Base-by-base conservation (phyloP, 2,113 vertebrate species). In the Urocynchramus pylzowi region DNA sequence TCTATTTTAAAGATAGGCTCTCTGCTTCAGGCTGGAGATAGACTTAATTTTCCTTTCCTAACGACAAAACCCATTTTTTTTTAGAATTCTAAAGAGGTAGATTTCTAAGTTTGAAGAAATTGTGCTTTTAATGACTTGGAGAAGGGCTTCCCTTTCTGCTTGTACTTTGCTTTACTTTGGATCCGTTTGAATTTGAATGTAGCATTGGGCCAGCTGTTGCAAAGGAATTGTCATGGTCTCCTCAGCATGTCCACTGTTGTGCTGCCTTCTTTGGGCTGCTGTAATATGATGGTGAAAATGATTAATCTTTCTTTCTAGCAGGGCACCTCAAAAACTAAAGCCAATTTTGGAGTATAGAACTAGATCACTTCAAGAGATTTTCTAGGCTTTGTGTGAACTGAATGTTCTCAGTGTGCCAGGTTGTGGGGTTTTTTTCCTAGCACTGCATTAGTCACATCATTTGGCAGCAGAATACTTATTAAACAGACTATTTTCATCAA, bases 401-500 rank as follows among this genome's bases (percentile, higher is more conserved):
- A 89, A 53, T 68, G 52, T 69, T 76, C 47, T 82, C 22, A 15
- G 14, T 49, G 30, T 92, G 76, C n/a, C 44, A 64, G 54, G 63
- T 41, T 89, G 24, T 60, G 24, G 1, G 0, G 0, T 11, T 65
- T 75, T 39, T 35, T 2, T 2, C 6, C 37, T 41, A 63, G 31
- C 31, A 19, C 44, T 76, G 26, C 14, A 24, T 91, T 84, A 83
- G 54, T 96, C 70, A 77, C n/a, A 64, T 65, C 3, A 9, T 68
- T 95, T 96, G 83, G 82, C 79, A 92, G 73, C n/a, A 84, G 53
- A 41, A 31, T 84, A 61, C 57, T 90, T 85, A 80, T 89, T 89
- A 80, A 92, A 54, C 78, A 93, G 67, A 70, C 26, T 94, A 65
- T 94, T 95, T 93, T 80, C 20, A 56, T 84, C 39, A 88, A 60